Evolutionary conservation across 2,113 vertebrate genomes (phyloP).

Genomic region (Brachirus orientalis): DNA sequence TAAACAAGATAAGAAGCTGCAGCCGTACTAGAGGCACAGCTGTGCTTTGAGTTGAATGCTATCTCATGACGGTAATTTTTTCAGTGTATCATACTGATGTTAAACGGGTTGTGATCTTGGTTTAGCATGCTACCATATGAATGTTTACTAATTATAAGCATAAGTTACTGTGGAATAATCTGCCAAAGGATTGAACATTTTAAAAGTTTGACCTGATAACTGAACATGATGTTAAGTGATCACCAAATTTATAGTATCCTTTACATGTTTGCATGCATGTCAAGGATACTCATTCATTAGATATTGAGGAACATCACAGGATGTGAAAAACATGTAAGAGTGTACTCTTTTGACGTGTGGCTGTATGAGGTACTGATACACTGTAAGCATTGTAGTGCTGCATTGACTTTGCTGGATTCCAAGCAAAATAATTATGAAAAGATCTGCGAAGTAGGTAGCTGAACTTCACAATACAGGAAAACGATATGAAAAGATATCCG

Average conservation of each 20-base stretch:
- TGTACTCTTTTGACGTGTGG: too few species aligned
- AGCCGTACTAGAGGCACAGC: neutral
- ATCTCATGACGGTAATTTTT: neutral
- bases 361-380: too few species aligned
- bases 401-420: too few species aligned
- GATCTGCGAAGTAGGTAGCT: too few species aligned
- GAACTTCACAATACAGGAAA: too few species aligned
- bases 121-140: neutral
- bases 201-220: neutral
- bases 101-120: neutral
- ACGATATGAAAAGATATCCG: too few species aligned
- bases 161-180: too few species aligned
- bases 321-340: neutral
- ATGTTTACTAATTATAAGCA: neutral
- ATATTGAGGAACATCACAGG: neutral
- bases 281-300: too few species aligned
- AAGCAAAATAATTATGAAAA: too few species aligned
- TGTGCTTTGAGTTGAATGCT: conserved; percentile 11
- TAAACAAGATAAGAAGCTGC: conserved; percentile 1
- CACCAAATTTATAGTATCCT: neutral
- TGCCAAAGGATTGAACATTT: too few species aligned
- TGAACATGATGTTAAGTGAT: neutral
- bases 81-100: neutral
- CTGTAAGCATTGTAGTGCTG: too few species aligned
- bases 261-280: too few species aligned